Base-by-base conservation (phyloP, 2,797 vertebrate species). In the Alcedo quadribrachys region DNA sequence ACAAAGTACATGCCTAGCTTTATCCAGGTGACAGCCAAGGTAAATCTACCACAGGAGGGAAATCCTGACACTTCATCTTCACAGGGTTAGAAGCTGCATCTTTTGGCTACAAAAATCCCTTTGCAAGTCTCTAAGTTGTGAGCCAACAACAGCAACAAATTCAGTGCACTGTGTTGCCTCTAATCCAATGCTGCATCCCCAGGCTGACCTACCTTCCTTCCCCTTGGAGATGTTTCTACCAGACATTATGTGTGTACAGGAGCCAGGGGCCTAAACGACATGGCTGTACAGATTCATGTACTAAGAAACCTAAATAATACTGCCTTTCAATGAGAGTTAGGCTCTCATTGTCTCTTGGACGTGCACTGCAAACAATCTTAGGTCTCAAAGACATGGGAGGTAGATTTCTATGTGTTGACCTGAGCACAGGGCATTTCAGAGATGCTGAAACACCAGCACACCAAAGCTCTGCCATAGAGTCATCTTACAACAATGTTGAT, bases 381-480 rank as follows among this genome's bases (percentile, higher is more conserved):
- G 8, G 17, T 55, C 48, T 69, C 25, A 32, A 60, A 32, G 35
- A 33, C n/a, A 12, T 6, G 8, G 21, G 43, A 81, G 12, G 20
- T 17, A 8, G 28, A 40, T 5, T 28, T 55, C 30, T 2, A 1
- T 14, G 11, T 15, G 30, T 8, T 0, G 1, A 5, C 18, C 27
- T 46, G 32, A 89, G 40, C 17, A 6, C 12, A 11, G 37, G 53
- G 24, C 28, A 55, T 60, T 78, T 79, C 51, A 76, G 58, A 73
- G 32, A 7, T 43, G 27, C 33, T 79, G 54, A 40, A 85, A 63
- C 45, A 66, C 4, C 46, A 43, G 14, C 4, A 12, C 5, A 32
- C 28, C 55, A 63, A 48, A 93, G 61, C 45, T 60, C 30, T 25
- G 5, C 28, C 48, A 55, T 5, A 81, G 2, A 50, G 17, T 9